phyloP scores from a whole-genome alignment of 2,113 vertebrate genomes.

The Silurus meridionalis region DNA sequence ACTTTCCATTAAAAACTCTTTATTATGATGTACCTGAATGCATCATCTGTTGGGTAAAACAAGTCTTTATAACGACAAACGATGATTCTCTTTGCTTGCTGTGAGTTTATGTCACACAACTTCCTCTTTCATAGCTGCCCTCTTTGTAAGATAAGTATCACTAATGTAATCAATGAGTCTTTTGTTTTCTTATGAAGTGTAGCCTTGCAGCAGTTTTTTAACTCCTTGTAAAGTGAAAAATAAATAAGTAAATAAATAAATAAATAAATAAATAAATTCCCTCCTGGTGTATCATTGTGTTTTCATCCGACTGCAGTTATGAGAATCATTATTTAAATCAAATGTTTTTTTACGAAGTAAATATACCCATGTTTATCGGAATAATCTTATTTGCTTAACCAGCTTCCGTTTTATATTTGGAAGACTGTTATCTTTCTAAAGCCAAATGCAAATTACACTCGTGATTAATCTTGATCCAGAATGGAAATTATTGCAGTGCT shows the following conservation, averaged over 20 bases:
- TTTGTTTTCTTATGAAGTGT: conserved; percentile 2
- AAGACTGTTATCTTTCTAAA: conserved; percentile 50
- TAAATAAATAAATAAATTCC: no score
- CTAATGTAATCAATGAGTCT: not conserved
- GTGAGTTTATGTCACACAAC: not conserved
- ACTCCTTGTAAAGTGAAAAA: not conserved
- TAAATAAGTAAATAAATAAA: no score
- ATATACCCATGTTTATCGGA: no score
- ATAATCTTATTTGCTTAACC: conserved; percentile 31
- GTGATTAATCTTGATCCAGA: not conserved
- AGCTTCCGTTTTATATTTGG: conserved; percentile 31
- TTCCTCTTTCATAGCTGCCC: conserved; percentile 6
- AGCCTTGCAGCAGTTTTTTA: not conserved
- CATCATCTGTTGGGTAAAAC: not conserved
- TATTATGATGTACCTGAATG: not conserved
- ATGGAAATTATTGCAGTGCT: conserved; percentile 36
- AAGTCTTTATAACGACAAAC: not conserved
- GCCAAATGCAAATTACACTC: conserved; percentile 59
- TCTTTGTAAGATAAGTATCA: not conserved
- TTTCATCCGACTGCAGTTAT: no score
- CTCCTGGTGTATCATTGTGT: no score
- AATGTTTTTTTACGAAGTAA: no score
- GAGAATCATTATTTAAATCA: no score
- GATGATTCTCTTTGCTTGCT: not conserved
- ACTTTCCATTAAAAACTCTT: not conserved